phyloP scores from a whole-genome alignment of 1,140 invertebrate genomes.

The Oryzaephilus surinamensis region DNA sequence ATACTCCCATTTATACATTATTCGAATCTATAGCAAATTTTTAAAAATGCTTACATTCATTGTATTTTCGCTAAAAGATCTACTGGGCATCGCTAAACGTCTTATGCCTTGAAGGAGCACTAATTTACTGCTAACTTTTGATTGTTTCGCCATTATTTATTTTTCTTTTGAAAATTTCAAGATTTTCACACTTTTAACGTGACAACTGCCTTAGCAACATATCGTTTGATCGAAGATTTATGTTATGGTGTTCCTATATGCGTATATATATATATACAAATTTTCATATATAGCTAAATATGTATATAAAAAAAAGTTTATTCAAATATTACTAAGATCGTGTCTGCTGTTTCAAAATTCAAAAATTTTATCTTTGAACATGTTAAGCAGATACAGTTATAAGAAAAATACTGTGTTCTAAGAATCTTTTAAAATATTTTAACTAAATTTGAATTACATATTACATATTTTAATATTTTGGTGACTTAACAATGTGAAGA shows the following conservation, averaged over 20 bases:
- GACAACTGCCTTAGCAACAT: conserved; percentile 5
- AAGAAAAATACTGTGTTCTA: not conserved
- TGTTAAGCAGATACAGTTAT: not conserved
- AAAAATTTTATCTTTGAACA: conserved; percentile 1
- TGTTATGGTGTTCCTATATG: too few relatives aligned
- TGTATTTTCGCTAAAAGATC: conserved; percentile 29
- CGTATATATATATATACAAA: conserved; percentile 6
- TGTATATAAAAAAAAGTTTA: conserved; percentile 1
- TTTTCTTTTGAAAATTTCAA: not conserved
- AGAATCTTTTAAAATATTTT: not conserved
- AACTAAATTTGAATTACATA: not conserved
- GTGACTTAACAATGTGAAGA: too few relatives aligned
- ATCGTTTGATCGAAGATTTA: conserved; percentile 20
- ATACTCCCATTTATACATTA: too few relatives aligned
- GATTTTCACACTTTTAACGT: conserved; percentile 4
- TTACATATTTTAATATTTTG: not conserved
- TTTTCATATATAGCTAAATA: conserved; percentile 6
- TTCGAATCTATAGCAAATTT: too few relatives aligned
- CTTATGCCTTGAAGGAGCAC: conserved; percentile 27
- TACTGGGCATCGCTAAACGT: conserved; percentile 28
- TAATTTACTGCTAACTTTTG: conserved; percentile 22
- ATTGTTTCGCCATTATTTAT: conserved; percentile 7
- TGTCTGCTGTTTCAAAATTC: not conserved
- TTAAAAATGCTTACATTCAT: conserved; percentile 31
- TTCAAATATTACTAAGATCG: not conserved